Evolutionary conservation across 2,888 invertebrate species (phyloP).

Genomic region (Drosophila neoperkinsi): DNA sequence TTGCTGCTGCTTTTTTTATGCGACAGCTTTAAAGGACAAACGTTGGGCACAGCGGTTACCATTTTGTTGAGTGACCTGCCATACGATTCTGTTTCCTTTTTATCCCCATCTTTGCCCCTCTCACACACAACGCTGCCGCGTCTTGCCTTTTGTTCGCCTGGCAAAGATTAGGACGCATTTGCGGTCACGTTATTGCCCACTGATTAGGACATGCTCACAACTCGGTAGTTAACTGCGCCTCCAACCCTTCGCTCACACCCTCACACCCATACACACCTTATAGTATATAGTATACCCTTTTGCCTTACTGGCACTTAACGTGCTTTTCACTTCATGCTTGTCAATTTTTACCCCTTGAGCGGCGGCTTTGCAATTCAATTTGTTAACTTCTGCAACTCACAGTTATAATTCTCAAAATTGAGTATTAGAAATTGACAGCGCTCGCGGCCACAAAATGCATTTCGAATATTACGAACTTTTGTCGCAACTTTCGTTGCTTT

Average conservation of each 20-base stretch:
- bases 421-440: constrained; percentile 24
- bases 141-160: constrained; percentile 61
- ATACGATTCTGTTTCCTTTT: constrained; percentile 27
- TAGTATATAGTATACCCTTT: constrained; percentile 12
- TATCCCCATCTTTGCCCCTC: neutral
- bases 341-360: constrained; percentile 17
- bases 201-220: constrained; percentile 71
- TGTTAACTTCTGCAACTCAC: constrained; percentile 70
- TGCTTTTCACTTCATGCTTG: constrained; percentile 68
- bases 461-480: constrained; percentile 56
- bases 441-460: constrained; percentile 71
- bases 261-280: constrained; percentile 8
- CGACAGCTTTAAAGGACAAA: constrained; percentile 76
- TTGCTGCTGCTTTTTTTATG: constrained; percentile 46
- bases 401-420: constrained; percentile 36
- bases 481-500: neutral
- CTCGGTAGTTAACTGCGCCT: constrained; percentile 64
- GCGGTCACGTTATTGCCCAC: constrained; percentile 81
- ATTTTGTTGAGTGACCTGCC: constrained; percentile 74
- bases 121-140: neutral
- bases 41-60: constrained; percentile 58
- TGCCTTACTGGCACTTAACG: constrained; percentile 47
- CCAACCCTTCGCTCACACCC: constrained; percentile 37
- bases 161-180: constrained; percentile 75
- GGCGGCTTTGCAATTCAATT: constrained; percentile 63